Base-by-base conservation (phyloP, 2,797 vertebrate genomes). In the Poecilia gillii region DNA sequence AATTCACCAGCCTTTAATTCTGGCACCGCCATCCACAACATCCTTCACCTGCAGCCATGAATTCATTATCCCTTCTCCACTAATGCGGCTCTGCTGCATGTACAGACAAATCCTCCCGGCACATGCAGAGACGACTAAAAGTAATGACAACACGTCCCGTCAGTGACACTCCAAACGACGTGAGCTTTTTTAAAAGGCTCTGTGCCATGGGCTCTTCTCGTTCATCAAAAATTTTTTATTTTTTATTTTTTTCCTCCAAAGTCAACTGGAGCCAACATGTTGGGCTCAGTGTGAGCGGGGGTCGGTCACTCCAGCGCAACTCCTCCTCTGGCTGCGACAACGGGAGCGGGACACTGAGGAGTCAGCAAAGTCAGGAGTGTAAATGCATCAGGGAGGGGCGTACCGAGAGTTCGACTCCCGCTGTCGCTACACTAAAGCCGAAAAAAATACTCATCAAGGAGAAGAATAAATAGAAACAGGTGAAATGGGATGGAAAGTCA, bases 221-320 rank as follows among this genome's bases (percentile, higher is more conserved):
- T 92, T 83, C 4, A 90, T 91, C 89, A 93, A 85, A 88, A 90
- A 87, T 90, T 90, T 88, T 89, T 81, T n/a, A n/a, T 36, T 75
- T 6, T 20, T 5, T 47, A 0, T 49, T 49, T 49, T 18, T 49
- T 20, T 47, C 0, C 5, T 0, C 5, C 87, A 92, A 93, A 90
- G 93, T 91, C 90, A 83, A 75, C 84, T 76, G 47, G 78, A 85
- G 83, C 74, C 5, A 13, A 43, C 0, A 71, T 41, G 78, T 46
- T 45, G 13, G 75, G 16, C 49, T 79, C 31, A 45, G 68, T 81
- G 77, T 76, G 85, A 83, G 62, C 76, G n/a, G 74, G 81, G 82
- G 84, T 89, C 72, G 25, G 76, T 91, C 84, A 90, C 81, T 85
- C 80, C 76, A 78, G 86, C 78, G 28, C 45, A 79, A 72, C 77